Percentiles rank a stretch among this genome's conserved stretches.
Evolutionary conservation across 2,888 invertebrate genomes (phyloP).

Genomic region (Oscheius onirici): DNA sequence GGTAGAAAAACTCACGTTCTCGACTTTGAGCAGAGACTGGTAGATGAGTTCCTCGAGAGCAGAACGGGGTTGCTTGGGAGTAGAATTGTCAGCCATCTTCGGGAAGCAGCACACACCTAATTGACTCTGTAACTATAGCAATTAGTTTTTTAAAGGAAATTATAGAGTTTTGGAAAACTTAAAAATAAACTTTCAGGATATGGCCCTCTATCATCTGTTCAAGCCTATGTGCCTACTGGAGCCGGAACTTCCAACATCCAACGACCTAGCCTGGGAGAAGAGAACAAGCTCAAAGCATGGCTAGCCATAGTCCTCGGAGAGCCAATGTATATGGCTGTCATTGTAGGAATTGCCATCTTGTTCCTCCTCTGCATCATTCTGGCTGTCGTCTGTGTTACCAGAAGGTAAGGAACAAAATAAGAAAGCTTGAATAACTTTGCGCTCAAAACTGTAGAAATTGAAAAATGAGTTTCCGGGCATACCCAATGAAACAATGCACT

Average conservation of each 20-base stretch:
- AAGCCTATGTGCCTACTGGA: constrained; percentile 57
- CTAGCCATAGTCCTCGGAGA: constrained; percentile 33
- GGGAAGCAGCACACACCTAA: too few relatives aligned
- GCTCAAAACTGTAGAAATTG: too few relatives aligned
- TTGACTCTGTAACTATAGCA: too few relatives aligned
- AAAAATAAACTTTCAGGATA: constrained; percentile 77
- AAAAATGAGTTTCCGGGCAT: too few relatives aligned
- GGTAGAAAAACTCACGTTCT: too few relatives aligned
- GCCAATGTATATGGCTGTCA: constrained; percentile 49
- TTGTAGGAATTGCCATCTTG: constrained; percentile 49
- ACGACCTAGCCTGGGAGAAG: neutral
- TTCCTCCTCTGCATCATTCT: constrained; percentile 42
- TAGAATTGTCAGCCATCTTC: too few relatives aligned
- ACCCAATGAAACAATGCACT: too few relatives aligned
- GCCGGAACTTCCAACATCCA: constrained; percentile 27
- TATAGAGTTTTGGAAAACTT: neutral
- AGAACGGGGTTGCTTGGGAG: too few relatives aligned
- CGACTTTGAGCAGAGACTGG: too few relatives aligned
- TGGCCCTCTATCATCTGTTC: constrained; percentile 83
- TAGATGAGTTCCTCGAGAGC: too few relatives aligned
- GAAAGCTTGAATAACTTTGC: too few relatives aligned
- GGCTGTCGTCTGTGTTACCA: constrained; percentile 21
- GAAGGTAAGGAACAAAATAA: too few relatives aligned
- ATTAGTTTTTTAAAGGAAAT: neutral
- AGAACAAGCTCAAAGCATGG: neutral